phyloP scores from a whole-genome alignment of 1,140 invertebrate genomes.

The Cotesia typhae region DNA sequence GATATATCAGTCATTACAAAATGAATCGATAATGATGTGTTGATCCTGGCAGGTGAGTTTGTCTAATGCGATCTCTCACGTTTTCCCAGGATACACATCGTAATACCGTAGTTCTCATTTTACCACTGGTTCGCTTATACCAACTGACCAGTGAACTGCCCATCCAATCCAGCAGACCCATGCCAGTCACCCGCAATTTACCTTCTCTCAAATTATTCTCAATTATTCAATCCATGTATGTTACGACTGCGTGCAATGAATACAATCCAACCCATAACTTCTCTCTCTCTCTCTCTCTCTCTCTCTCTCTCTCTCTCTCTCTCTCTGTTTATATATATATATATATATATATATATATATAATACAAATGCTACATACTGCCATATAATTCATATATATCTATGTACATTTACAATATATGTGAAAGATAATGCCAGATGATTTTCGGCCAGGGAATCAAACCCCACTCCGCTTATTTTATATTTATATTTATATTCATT shows the following conservation, averaged over 20 bases:
- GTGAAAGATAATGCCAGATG: background rate
- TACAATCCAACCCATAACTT: background rate
- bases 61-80: slow-evolving; percentile 2
- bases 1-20: background rate
- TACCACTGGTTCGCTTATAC: background rate
- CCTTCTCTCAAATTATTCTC: slow-evolving; percentile 18
- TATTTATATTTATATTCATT: too few relatives aligned
- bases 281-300: background rate
- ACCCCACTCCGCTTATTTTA: background rate
- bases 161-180: too few relatives aligned
- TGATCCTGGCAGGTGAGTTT: background rate
- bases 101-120: slow-evolving; percentile 8
- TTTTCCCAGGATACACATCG: background rate
- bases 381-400: too few relatives aligned
- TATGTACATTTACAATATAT: too few relatives aligned
- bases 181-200: background rate
- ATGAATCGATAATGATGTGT: background rate
- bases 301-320: background rate
- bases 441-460: background rate
- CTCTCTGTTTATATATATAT: too few relatives aligned
- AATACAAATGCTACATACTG: background rate
- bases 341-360: too few relatives aligned
- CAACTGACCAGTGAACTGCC: too few relatives aligned
- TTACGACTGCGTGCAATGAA: slow-evolving; percentile 15
- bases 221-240: slow-evolving; percentile 22